These are phyloP conservation scores for Anagyrus pseudococci DNA, from an alignment of 2,888 invertebrate species.

Conservation along the genomic window DNA sequence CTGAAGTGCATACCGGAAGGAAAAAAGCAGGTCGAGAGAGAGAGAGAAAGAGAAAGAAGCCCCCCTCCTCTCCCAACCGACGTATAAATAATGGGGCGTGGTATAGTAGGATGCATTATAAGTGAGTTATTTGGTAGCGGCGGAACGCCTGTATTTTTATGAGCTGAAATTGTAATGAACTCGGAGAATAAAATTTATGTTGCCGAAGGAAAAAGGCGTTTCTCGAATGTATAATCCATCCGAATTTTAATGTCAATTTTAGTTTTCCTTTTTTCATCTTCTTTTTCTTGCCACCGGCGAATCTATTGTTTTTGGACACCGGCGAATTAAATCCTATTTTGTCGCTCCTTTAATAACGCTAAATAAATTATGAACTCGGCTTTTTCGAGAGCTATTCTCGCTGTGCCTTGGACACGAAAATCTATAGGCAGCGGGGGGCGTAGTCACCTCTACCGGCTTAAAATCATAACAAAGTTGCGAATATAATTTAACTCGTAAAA, in stretches of 20 bases:
- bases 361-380: too few species aligned
- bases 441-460: too few species aligned
- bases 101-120: conserved; percentile 29
- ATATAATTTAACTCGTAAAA: too few species aligned
- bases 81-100: conserved; percentile 27
- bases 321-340: too few species aligned
- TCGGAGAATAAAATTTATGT: conserved; percentile 30
- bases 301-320: too few species aligned
- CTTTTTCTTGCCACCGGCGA: neutral
- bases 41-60: too few species aligned
- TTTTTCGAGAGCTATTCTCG: too few species aligned
- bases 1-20: conserved; percentile 4
- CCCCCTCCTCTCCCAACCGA: neutral
- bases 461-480: too few species aligned
- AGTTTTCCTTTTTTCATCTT: conserved; percentile 1
- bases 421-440: too few species aligned
- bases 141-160: conserved; percentile 30
- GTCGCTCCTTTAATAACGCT: too few species aligned
- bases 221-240: conserved; percentile 5
- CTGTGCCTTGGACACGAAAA: too few species aligned
- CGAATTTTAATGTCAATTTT: conserved; percentile 4
- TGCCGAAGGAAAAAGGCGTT: conserved; percentile 6
- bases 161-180: conserved; percentile 33
- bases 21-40: conserved; percentile 17
- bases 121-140: conserved; percentile 30